Evolutionary conservation across 92 coral and sea anemone genomes (phyloP), one percentile per base, ranked within the genome.

Genomic region (Hydrozoanthus gracilis): DNA sequence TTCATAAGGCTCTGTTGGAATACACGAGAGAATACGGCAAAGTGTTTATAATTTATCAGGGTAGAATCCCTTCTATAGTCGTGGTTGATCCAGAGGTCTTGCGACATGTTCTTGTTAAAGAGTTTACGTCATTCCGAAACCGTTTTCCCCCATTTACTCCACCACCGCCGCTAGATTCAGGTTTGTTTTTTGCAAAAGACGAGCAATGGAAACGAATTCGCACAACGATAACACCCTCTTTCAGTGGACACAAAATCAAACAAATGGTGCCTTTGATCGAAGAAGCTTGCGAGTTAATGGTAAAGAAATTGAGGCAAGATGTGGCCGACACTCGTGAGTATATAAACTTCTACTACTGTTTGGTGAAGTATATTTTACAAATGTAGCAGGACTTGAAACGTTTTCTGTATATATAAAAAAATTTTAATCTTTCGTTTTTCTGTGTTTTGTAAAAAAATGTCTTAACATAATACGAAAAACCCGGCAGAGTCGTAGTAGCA

Each of bases 151-250:
- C 74, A 0, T 64, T 80, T 66, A 65, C 47, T 14, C 74, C 85
- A 8, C 73, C 74, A 49, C 60, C 85, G 18, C 85, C 85, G 11
- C 11, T 65, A 44, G 48, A 65, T 17, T 80, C 62, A 1, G 85
- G 85, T 9, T 65, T 80, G 50, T 80, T 80, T 48, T 49, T 80
- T 51, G 74, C 74, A 1, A 80, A 80, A 50, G 85, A 65, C 60
- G 73, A 64, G 39, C 60, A 64, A 18, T 80, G 85, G 85, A 80
- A 80, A 15, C 85, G 85, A 20, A 80, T 80, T 6, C 85, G 85
- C 2, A 15, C 62, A 27, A 80, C 58, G 16, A 5, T 80, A 6
- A 65, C 85, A 50, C 85, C 85, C 12, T 64, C 85, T 12, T 80
- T 80, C 18, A 80, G 85, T 47, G 73, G 73, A 3, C 66, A 48